phyloP scores from a whole-genome alignment of 2,888 invertebrate genomes.

The Calliscelio sp. region DNA sequence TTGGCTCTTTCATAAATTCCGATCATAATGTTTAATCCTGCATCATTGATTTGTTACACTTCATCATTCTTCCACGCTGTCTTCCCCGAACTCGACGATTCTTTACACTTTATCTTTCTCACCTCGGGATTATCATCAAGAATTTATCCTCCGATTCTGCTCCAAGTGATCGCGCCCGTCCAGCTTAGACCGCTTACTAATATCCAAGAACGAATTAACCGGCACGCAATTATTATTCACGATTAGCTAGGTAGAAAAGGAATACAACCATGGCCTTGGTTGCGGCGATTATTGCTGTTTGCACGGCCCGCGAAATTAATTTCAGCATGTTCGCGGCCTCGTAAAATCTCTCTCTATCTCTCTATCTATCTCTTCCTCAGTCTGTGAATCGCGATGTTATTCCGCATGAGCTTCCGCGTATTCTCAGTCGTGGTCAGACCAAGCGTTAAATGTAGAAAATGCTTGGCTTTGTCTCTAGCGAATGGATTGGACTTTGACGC shows the following conservation, averaged over 20 bases:
- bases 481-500: conserved; percentile 42
- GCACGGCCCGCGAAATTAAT: conserved; percentile 73
- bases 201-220: conserved; percentile 54
- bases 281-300: conserved; percentile 68
- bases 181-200: too few relatives aligned
- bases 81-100: neutral
- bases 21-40: conserved; percentile 39
- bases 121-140: conserved; percentile 4
- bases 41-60: conserved; percentile 57
- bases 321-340: conserved; percentile 69
- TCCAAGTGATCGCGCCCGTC: too few relatives aligned
- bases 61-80: conserved; percentile 1
- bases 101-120: conserved; percentile 40
- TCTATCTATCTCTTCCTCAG: too few relatives aligned
- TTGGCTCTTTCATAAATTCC: conserved; percentile 53
- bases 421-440: conserved; percentile 26
- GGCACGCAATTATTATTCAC: conserved; percentile 76
- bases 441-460: conserved; percentile 64
- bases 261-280: conserved; percentile 65
- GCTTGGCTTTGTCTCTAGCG: conserved; percentile 51
- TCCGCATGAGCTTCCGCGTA: conserved; percentile 53
- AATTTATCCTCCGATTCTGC: neutral
- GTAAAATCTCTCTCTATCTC: conserved; percentile 65
- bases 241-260: conserved; percentile 80
- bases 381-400: conserved; percentile 57